These are phyloP conservation scores for Dendroctonus valens DNA, from an alignment of 1,140 invertebrate genomes.

Conservation along the genomic window DNA sequence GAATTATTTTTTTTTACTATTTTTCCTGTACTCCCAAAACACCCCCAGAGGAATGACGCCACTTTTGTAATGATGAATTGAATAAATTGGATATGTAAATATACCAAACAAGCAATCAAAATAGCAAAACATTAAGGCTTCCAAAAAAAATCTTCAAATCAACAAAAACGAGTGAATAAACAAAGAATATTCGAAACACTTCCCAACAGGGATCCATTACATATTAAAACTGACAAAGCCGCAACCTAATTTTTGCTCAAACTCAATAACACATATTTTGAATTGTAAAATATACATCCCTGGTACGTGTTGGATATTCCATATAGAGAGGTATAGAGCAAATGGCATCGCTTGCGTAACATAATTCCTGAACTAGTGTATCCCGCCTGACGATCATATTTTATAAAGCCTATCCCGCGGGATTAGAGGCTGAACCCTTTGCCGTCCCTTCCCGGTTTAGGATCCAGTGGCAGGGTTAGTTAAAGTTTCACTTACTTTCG, in stretches of 20 bases:
- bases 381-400: slow-evolving; percentile 16
- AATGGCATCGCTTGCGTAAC: slow-evolving; percentile 18
- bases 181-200: too few species aligned
- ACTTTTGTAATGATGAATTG: too few species aligned
- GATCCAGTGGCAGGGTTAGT: too few species aligned
- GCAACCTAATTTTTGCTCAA: slow-evolving; percentile 14
- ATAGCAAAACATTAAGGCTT: too few species aligned
- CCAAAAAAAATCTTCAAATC: too few species aligned
- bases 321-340: slow-evolving; percentile 7
- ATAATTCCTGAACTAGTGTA: slow-evolving; percentile 19
- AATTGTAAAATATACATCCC: slow-evolving; percentile 18
- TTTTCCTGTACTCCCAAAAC: too few species aligned
- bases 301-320: slow-evolving; percentile 10
- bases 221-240: slow-evolving; percentile 16
- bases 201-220: neutral
- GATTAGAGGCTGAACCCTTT: slow-evolving; percentile 15
- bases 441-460: slow-evolving; percentile 3
- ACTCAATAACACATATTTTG: slow-evolving; percentile 22
- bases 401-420: slow-evolving; percentile 12
- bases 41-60: too few species aligned
- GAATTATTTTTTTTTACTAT: too few species aligned
- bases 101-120: too few species aligned
- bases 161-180: too few species aligned
- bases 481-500: too few species aligned
- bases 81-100: too few species aligned